Evolutionary conservation across 2,888 invertebrate genomes (phyloP).

Genomic region (Unio delphinus): DNA sequence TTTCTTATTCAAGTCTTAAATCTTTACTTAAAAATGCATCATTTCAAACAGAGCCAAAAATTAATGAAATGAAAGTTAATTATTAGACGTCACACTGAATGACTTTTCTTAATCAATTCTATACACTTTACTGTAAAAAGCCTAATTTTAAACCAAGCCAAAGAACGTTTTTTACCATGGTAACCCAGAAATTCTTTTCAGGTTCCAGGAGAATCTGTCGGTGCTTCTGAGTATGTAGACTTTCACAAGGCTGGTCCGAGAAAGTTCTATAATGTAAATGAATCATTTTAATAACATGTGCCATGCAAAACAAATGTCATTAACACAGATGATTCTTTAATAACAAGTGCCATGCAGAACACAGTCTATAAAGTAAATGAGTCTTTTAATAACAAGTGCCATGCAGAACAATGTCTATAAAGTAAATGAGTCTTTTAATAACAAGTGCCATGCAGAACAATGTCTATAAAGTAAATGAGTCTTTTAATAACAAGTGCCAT

Average conservation of each 20-base stretch:
- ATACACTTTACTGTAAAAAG: neutral
- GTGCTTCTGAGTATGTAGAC: constrained; percentile 90
- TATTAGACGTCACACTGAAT: too few species aligned
- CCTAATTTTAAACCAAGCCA: neutral
- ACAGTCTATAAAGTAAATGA: too few species aligned
- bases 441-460: too few species aligned
- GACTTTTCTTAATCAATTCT: too few species aligned
- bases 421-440: too few species aligned
- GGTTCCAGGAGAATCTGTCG: constrained; percentile 87
- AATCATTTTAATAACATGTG: neutral
- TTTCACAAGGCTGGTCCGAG: constrained; percentile 84
- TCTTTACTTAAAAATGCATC: neutral
- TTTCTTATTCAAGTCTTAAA: neutral
- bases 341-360: too few species aligned
- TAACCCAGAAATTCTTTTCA: constrained; percentile 91
- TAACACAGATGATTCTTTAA: too few species aligned
- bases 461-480: constrained; percentile 51
- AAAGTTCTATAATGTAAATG: constrained; percentile 80
- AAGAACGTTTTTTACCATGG: constrained; percentile 78
- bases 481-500: too few species aligned
- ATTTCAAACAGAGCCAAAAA: neutral
- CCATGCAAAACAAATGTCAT: too few species aligned
- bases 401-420: too few species aligned
- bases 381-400: too few species aligned
- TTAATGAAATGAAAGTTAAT: too few species aligned